phyloP scores from a whole-genome alignment of 2,113 vertebrate species.

The Hippopotamus amphibius region DNA sequence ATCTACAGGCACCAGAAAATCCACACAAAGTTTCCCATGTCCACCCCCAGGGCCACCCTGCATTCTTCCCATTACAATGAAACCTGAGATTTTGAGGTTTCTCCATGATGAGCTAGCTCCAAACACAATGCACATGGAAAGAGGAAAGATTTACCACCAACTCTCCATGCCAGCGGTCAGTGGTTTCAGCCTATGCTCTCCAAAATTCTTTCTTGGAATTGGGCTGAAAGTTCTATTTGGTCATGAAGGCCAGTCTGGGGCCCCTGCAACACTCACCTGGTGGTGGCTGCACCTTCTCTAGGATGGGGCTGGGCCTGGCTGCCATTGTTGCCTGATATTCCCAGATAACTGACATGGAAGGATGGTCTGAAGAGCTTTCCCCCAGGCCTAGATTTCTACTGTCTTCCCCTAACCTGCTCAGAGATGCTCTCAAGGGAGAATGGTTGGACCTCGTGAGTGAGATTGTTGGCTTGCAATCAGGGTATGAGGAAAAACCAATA shows the following conservation, averaged over 20 bases:
- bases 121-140: not conserved
- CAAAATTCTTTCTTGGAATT: not conserved
- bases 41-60: not conserved
- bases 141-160: not conserved
- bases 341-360: not conserved
- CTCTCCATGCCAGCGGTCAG: not conserved
- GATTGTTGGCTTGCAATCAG: not conserved
- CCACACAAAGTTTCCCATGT: not conserved
- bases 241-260: not conserved
- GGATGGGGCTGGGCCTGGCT: not conserved
- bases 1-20: not conserved
- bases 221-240: not conserved
- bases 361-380: not conserved
- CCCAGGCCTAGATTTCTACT: not conserved
- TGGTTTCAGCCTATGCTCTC: not conserved
- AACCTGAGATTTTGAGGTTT: conserved; percentile 54
- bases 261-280: not conserved
- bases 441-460: not conserved
- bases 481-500: not conserved
- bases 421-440: not conserved
- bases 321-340: too few relatives aligned
- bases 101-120: not conserved
- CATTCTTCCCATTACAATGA: not conserved
- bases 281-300: not conserved
- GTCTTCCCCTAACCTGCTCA: not conserved